phyloP scores from a whole-genome alignment of 2,888 invertebrate species.

The Petrolisthes manimaculis region DNA sequence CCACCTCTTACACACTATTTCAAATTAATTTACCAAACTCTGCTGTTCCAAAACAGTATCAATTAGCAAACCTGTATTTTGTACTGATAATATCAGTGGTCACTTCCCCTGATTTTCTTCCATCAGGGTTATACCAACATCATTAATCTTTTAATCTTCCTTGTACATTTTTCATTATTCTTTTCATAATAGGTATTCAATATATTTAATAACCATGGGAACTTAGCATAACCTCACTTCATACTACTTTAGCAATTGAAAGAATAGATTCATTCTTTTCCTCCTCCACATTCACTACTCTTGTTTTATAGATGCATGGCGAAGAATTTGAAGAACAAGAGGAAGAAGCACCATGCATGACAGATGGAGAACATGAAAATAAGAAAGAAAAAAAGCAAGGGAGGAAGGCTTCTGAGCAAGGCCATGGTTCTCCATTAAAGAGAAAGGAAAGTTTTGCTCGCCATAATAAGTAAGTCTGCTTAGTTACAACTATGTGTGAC shows the following conservation, averaged over 20 bases:
- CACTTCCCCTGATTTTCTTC: too few relatives aligned
- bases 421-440: slow-evolving; percentile 77
- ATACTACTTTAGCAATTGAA: neutral
- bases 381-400: slow-evolving; percentile 68
- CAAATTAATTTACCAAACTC: too few relatives aligned
- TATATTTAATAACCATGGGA: too few relatives aligned
- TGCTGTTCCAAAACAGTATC: too few relatives aligned
- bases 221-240: neutral
- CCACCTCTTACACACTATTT: too few relatives aligned
- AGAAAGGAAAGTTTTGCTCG: slow-evolving; percentile 82
- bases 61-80: too few relatives aligned
- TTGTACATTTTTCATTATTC: too few relatives aligned
- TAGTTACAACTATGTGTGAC: too few relatives aligned
- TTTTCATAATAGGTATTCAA: too few relatives aligned
- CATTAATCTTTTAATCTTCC: too few relatives aligned
- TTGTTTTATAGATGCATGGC: slow-evolving; percentile 79
- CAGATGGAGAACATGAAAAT: slow-evolving; percentile 72
- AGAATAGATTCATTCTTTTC: slow-evolving; percentile 7
- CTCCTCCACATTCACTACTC: neutral
- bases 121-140: too few relatives aligned
- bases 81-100: too few relatives aligned
- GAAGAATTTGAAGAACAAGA: slow-evolving; percentile 74
- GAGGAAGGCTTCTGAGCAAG: slow-evolving; percentile 73
- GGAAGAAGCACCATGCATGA: slow-evolving; percentile 67
- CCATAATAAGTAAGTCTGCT: slow-evolving; percentile 40